These are phyloP conservation scores for Oikopleura albicans DNA, from an alignment of 23 tunicate genomes.

Conservation along the genomic window DNA sequence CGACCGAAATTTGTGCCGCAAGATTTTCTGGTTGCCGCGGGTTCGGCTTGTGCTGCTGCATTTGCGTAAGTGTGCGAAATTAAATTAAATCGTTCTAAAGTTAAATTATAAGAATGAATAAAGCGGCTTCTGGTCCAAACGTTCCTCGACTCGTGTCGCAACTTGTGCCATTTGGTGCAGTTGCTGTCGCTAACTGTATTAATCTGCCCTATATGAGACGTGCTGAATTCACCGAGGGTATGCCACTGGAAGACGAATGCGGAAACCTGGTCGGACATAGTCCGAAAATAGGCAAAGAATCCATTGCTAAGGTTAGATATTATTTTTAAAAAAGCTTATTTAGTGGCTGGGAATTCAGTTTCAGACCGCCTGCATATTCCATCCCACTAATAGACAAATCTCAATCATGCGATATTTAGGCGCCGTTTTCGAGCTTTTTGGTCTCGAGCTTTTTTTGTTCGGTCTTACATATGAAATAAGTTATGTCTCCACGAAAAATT, in stretches of 20 bases:
- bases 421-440: too few relatives aligned
- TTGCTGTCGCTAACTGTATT: neutral
- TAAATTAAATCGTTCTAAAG: neutral
- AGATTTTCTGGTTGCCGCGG: constrained; percentile 4
- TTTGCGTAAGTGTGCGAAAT: neutral
- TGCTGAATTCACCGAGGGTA: neutral
- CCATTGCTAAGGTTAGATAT: neutral
- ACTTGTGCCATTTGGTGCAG: neutral
- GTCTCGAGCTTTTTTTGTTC: too few relatives aligned
- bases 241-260: neutral
- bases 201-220: constrained; percentile 6
- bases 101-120: neutral
- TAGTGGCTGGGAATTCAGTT: too few relatives aligned
- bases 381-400: too few relatives aligned
- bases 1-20: neutral
- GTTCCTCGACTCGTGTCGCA: neutral
- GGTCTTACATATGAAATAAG: too few relatives aligned
- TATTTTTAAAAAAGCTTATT: too few relatives aligned
- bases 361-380: too few relatives aligned
- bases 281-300: neutral
- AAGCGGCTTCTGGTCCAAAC: neutral
- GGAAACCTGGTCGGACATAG: constrained; percentile 4
- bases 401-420: too few relatives aligned
- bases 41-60: constrained; percentile 5
- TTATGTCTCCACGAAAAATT: too few relatives aligned